A percentile compares a stretch with the other conserved stretches of the same genome.
Evolutionary conservation across 2,888 invertebrate genomes (phyloP).

Genomic region (Criorhina ranunculi): DNA sequence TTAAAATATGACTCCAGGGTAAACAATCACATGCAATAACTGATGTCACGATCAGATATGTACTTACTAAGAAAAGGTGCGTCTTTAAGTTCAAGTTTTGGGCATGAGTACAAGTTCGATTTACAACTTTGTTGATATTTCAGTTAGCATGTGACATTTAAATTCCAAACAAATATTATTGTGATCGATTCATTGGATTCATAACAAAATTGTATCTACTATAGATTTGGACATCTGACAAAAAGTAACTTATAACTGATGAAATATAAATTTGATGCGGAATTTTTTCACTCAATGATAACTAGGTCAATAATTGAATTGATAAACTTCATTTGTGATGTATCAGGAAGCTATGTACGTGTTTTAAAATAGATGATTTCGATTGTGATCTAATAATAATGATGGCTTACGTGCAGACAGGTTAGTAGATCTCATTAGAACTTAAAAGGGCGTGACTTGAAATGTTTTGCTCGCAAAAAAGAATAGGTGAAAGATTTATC

Average conservation of each 20-base stretch:
- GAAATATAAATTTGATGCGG: neutral
- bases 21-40: neutral
- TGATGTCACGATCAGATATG: neutral
- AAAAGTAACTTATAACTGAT: neutral
- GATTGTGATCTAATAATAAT: no score
- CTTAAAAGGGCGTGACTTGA: no score
- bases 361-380: neutral
- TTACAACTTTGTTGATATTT: conserved; percentile 18
- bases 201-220: conserved; percentile 1
- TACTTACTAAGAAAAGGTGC: conserved; percentile 4
- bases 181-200: conserved; percentile 2
- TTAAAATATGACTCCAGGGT: neutral
- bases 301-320: neutral
- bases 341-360: neutral
- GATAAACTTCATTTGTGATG: neutral
- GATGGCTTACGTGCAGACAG: no score
- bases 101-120: neutral
- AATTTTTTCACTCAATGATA: neutral
- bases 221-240: neutral
- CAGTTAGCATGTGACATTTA: neutral
- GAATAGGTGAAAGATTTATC: no score
- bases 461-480: no score
- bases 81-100: neutral
- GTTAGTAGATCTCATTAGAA: no score
- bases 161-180: conserved; percentile 8